These are phyloP conservation scores for Erebia ligea DNA, from an alignment of 2,888 invertebrate species.

Conservation along the genomic window DNA sequence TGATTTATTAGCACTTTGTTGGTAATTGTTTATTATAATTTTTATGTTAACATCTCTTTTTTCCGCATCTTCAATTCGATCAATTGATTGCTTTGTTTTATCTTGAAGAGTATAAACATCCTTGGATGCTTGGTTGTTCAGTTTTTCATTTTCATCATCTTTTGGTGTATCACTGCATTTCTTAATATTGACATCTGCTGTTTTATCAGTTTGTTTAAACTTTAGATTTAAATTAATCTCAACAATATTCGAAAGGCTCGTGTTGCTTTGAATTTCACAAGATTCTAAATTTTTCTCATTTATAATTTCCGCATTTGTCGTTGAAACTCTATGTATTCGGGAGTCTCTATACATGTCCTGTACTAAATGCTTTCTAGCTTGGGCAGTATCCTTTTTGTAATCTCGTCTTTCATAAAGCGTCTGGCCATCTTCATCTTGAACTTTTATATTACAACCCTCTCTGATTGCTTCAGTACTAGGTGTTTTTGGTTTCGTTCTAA, in stretches of 20 bases:
- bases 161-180: conserved; percentile 44
- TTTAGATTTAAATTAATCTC: conserved; percentile 68
- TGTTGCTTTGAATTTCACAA: conserved; percentile 45
- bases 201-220: conserved; percentile 60
- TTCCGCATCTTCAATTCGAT: conserved; percentile 41
- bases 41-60: conserved; percentile 65
- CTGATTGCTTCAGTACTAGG: conserved; percentile 59
- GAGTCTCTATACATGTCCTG: conserved; percentile 56
- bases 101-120: conserved; percentile 55
- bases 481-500: conserved; percentile 52
- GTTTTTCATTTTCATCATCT: conserved; percentile 36
- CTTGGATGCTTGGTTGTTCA: conserved; percentile 44
- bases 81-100: conserved; percentile 38
- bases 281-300: conserved; percentile 43
- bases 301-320: conserved; percentile 47
- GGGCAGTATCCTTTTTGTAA: conserved; percentile 44
- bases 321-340: conserved; percentile 52
- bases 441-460: conserved; percentile 56
- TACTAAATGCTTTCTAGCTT: conserved; percentile 44
- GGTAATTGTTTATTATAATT: conserved; percentile 57
- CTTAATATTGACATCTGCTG: conserved; percentile 53
- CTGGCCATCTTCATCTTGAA: conserved; percentile 60
- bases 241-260: conserved; percentile 57
- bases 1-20: conserved; percentile 21
- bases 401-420: conserved; percentile 64